Percentiles rank a stretch among this genome's conserved stretches.
phyloP scores from a whole-genome alignment of 2,113 vertebrate genomes.

The Dermatemys mawii region DNA sequence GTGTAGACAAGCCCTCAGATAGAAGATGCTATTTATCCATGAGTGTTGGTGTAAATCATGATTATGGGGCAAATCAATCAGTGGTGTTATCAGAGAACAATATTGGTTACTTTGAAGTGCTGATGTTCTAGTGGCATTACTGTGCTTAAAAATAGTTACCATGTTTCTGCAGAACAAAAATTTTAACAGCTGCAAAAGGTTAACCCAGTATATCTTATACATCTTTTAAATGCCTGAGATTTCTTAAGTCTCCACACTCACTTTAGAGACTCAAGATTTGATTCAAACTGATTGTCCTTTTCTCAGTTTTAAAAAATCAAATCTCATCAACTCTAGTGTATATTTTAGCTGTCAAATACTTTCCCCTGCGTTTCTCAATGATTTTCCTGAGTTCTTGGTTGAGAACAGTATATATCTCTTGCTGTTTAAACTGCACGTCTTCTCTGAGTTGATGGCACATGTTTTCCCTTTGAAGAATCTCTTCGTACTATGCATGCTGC shows the following conservation, averaged over 20 bases:
- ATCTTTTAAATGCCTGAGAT: background rate
- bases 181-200: background rate
- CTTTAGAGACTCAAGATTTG: background rate
- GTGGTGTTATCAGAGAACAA: background rate
- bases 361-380: conserved; percentile 33
- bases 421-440: background rate
- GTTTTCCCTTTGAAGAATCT: conserved; percentile 12
- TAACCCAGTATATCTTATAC: background rate
- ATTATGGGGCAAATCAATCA: background rate
- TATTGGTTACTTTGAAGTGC: background rate
- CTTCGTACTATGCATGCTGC: background rate
- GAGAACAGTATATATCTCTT: background rate
- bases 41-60: background rate
- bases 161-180: background rate
- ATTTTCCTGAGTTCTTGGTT: conserved; percentile 40
- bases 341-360: conserved; percentile 3
- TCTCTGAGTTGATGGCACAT: background rate
- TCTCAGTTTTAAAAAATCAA: background rate
- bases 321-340: conserved; percentile 13
- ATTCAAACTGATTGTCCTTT: conserved; percentile 2
- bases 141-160: background rate
- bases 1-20: background rate
- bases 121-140: rapidly evolving
- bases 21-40: conserved; percentile 11
- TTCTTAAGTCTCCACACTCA: background rate